phyloP scores from a whole-genome alignment of 2,113 vertebrate species.

The Menura novaehollandiae region DNA sequence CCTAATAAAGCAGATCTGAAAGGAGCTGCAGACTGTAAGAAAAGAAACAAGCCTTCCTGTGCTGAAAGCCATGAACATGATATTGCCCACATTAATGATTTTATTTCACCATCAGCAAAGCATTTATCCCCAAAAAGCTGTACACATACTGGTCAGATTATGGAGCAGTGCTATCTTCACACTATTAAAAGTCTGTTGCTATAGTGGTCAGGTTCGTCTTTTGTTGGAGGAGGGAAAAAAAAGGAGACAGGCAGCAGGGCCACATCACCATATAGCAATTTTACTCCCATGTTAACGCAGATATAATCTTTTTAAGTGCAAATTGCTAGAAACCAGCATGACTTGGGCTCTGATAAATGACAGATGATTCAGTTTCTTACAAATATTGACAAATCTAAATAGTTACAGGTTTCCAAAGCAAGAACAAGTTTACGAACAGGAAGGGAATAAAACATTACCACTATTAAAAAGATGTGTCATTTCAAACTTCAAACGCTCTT shows the following conservation, averaged over 20 bases:
- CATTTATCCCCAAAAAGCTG: conserved; percentile 46
- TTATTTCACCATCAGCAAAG: conserved; percentile 36
- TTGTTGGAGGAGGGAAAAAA: neutral
- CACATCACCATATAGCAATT: conserved; percentile 19
- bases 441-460: conserved; percentile 19
- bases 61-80: neutral
- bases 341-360: conserved; percentile 44
- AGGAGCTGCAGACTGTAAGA: neutral
- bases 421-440: conserved; percentile 21
- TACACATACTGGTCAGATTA: conserved; percentile 27
- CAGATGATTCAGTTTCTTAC: conserved; percentile 18
- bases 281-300: conserved; percentile 38
- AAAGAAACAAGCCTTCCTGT: neutral
- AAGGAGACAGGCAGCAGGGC: conserved; percentile 12
- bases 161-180: neutral
- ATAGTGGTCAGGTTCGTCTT: neutral
- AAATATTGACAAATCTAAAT: conserved; percentile 31
- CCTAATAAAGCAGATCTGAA: neutral
- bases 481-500: conserved; percentile 43
- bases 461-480: conserved; percentile 19
- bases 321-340: conserved; percentile 52
- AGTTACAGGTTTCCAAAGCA: conserved; percentile 51
- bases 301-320: conserved; percentile 22
- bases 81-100: neutral
- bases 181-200: neutral